Evolutionary conservation across 2,888 invertebrate genomes (phyloP), one percentile per base, ranked within the genome.

Genomic region (Campaea margaritaria): DNA sequence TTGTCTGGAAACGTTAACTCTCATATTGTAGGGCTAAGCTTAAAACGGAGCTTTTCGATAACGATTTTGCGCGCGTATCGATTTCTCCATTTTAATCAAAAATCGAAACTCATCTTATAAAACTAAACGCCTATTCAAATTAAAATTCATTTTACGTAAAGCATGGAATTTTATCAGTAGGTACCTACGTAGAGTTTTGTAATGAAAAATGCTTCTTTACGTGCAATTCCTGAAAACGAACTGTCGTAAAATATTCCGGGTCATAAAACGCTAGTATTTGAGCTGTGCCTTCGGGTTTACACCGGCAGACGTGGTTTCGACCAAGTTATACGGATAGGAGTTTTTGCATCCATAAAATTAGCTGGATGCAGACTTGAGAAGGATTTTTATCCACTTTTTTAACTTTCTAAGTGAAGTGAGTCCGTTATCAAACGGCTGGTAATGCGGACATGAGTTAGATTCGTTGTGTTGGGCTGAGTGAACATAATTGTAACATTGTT

Each of bases 211-310:
- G 74, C 76, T 78, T 72, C 75, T 88, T 87, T 86, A 88, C 84
- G 84, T 80, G 80, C 86, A 83, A 82, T 85, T 80, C 80, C 78
- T 82, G 81, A 79, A 82, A 87, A 85, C 82, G 83, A 75, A 82
- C 79, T 79, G 80, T 78, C 86, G 86, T 89, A 89, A 90, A 90
- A 86, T 86, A 88, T 88, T 86, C 85, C 68, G 62, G 72, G 76
- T 79, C 73, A 82, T 91, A 91, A 91, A 89, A 81, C 81, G 81
- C 68, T 76, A 81, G 83, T 81, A 84, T 86, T 85, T 80, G 13
- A 79, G 85, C 85, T 85, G 83, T 86, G 82, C n/a, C n/a, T n/a
- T n/a, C 41, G 81, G 81, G 83, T 86, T 84, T 86, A 87, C 85
- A 83, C 78, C 79, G 72, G 69, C 70, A 76, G 76, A 78, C 65